A percentile compares a stretch with the other conserved stretches of the same genome.
These are phyloP conservation scores for Crambe crambe DNA, from an alignment of 37 sponge, comb jelly and placozoan species.

Conservation along the genomic window DNA sequence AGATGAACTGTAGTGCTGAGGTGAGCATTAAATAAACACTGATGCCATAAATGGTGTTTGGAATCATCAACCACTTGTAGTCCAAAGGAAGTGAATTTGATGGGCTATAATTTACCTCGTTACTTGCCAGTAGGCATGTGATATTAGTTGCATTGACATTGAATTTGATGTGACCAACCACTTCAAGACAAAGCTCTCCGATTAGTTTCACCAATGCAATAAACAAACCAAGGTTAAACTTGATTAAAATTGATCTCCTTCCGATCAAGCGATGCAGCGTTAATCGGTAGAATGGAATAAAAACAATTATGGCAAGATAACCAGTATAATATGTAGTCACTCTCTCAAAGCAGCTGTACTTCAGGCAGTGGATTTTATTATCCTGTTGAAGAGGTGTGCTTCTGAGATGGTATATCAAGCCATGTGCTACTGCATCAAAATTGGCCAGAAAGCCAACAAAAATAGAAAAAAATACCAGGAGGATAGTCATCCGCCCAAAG, in stretches of 20 bases:
- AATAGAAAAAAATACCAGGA: neutral
- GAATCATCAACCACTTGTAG: neutral
- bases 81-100: neutral
- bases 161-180: neutral
- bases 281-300: neutral
- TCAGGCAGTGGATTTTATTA: neutral
- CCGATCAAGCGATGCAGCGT: neutral
- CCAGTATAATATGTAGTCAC: neutral
- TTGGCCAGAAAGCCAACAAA: neutral
- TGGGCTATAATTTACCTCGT: no score
- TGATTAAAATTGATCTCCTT: no score
- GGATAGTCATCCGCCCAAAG: neutral
- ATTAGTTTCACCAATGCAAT: no score
- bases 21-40: neutral
- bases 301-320: neutral
- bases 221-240: neutral
- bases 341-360: neutral
- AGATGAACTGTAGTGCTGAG: conserved; percentile 4
- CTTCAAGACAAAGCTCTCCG: no score
- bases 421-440: neutral
- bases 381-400: neutral
- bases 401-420: neutral
- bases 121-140: neutral
- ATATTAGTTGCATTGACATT: neutral
- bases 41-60: neutral